These are phyloP conservation scores for Keiferia lycopersicella DNA, from an alignment of 2,888 invertebrate species.

Conservation along the genomic window DNA sequence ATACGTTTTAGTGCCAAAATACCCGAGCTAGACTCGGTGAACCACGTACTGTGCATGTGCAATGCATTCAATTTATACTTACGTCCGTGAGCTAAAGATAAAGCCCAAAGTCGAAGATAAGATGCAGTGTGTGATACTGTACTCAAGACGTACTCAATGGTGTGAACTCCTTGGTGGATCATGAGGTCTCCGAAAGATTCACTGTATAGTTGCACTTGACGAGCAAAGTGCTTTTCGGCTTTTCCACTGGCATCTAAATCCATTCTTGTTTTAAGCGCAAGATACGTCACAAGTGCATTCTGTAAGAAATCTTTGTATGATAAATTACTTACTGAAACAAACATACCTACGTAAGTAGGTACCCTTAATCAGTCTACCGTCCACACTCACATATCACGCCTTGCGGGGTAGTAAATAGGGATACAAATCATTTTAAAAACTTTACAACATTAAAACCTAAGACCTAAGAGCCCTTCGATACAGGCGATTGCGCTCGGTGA, in stretches of 20 bases:
- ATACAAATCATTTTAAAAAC: too few relatives aligned
- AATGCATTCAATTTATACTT: too few relatives aligned
- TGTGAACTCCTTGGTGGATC: constrained; percentile 92
- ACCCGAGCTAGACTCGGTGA: too few relatives aligned
- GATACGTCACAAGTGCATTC: not conserved
- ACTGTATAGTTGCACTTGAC: constrained; percentile 25
- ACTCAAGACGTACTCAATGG: constrained; percentile 93
- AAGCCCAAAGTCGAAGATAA: constrained; percentile 93
- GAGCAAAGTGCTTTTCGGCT: constrained; percentile 34
- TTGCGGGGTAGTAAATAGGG: too few relatives aligned
- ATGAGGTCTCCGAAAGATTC: constrained; percentile 85
- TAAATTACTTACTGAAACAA: not conserved
- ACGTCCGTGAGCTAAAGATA: constrained; percentile 93
- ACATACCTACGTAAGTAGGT: too few relatives aligned
- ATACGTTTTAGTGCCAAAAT: too few relatives aligned
- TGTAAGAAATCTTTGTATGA: not conserved
- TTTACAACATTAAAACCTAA: too few relatives aligned
- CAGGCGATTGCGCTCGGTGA: too few relatives aligned
- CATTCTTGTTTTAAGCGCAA: constrained; percentile 21
- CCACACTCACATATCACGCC: too few relatives aligned
- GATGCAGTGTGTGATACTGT: constrained; percentile 95
- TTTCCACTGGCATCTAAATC: constrained; percentile 20
- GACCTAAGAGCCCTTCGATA: too few relatives aligned
- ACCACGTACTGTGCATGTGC: too few relatives aligned
- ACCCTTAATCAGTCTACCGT: too few relatives aligned